Conservation (phyloP, 2,113 vertebrate genomes). For the Ondatra zibethicus region DNA sequence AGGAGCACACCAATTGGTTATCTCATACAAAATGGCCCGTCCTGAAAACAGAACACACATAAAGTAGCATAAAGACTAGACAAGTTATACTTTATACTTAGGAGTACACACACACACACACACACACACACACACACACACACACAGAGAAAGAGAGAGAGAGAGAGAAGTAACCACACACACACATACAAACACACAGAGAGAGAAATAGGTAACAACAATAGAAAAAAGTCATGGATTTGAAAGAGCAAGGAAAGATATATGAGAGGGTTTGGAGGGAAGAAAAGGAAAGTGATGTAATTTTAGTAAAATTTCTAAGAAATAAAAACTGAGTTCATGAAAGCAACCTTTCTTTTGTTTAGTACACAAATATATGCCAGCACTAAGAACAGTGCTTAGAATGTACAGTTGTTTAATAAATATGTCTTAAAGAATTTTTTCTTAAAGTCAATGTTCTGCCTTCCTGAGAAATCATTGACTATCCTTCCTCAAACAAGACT, state of each 20-base stretch:
- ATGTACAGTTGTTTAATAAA: background rate
- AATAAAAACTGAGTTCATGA: background rate
- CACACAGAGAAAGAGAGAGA: background rate
- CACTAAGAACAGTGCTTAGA: background rate
- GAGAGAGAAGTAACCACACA: no score
- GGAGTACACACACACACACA: no score
- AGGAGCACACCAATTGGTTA: background rate
- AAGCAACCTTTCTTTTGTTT: background rate
- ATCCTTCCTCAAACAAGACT: background rate
- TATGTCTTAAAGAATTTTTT: background rate
- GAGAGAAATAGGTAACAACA: background rate
- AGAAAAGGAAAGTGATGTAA: background rate
- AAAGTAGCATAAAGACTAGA: background rate
- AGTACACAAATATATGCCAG: background rate
- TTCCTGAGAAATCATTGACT: background rate
- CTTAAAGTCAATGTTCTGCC: background rate
- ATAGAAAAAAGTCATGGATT: background rate
- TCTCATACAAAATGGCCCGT: background rate
- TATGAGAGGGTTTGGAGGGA: background rate
- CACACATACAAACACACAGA: background rate
- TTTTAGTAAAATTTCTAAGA: background rate
- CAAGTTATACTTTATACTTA: background rate
- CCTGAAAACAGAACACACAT: background rate
- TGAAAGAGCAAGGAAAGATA: background rate
- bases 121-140: no score